Conservation (phyloP, 2,113 vertebrate species). For the Takifugu bimaculatus region DNA sequence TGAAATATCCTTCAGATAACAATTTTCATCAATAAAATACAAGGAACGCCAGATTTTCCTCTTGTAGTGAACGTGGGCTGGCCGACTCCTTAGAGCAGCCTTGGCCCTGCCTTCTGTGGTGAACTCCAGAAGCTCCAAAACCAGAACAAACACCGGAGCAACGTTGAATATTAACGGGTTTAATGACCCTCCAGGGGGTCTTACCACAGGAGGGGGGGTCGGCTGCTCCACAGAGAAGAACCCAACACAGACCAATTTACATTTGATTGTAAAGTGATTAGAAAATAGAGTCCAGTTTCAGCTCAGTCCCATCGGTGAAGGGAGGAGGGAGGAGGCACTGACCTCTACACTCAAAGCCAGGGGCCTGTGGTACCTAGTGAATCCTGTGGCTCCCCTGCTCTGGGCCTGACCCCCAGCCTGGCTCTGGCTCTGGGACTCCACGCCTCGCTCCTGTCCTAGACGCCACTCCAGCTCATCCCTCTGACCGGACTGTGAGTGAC, state of each 20-base stretch:
- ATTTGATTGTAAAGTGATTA: not conserved
- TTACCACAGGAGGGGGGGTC: not conserved
- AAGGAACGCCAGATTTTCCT: not conserved
- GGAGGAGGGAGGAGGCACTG: conserved; percentile 76
- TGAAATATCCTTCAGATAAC: not conserved
- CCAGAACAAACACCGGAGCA: conserved; percentile 6
- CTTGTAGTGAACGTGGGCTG: not conserved
- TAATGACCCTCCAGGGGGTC: not conserved
- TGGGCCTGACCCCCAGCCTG: conserved; percentile 76
- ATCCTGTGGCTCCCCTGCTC: conserved; percentile 85
- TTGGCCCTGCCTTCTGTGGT: not conserved
- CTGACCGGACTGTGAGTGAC: conserved; percentile 90
- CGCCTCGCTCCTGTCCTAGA: conserved; percentile 83
- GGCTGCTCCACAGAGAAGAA: conserved; percentile 1
- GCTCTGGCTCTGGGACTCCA: conserved; percentile 80
- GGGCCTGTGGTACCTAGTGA: conserved; percentile 84
- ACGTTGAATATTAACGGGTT: not conserved
- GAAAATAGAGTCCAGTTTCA: conserved; percentile 8
- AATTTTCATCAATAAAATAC: not conserved
- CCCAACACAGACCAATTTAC: not conserved
- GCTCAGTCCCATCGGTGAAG: conserved; percentile 39
- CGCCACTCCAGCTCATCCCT: conserved; percentile 95
- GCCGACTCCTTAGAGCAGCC: not conserved
- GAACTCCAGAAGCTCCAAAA: conserved; percentile 2
- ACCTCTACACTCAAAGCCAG: conserved; percentile 93